Base-by-base conservation (phyloP, 2,888 invertebrate species). In the Eumerus sabulonum region DNA sequence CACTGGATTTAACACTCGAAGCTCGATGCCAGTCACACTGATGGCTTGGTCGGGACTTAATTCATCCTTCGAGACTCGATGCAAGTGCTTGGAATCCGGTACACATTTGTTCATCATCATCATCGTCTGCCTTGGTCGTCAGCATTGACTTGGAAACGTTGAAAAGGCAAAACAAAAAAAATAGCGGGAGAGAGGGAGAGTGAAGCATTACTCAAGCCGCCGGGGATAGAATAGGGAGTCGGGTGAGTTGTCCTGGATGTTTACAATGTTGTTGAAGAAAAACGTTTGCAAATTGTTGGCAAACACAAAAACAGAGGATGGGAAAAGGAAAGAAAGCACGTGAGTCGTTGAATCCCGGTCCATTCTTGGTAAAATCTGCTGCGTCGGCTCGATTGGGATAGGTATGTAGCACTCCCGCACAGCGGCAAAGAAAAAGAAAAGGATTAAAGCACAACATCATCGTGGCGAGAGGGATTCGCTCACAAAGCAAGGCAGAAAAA, bases 271-370 rank as follows among this genome's bases (percentile, higher is more conserved):
- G 68, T 79, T 79, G 74, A 79, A 63, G 63, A 74, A 79, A 79
- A 74, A 79, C 74, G 74, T 74, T 79, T 74, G 68, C 63, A 79
- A 79, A 79, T 79, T 68, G 68, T 74, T 64, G 63, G 68, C 79
- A 79, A 79, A 74, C 68, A 79, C 7, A 27, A 2, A 7, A 27
- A 27, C 27, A 27, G 27, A 27, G 27, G 7, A 27, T 2, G 3
- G 7, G 27, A 27, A 27, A 27, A 27, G 7, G 27, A 7, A 27
- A 27, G 7, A 27, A 27, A 27, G 27, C 27, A 27, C 57, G 48
- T 62, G 73, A 67, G 63, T 59, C 48, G 53, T 68, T 18, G 42
- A 63, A 60, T 68, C 53, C 57, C 68, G 68, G 74, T 74, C 63
- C 74, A 79, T 79, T 67, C 2, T 7, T 27, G 62, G 73, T 42